Percentiles rank a stretch among this genome's conserved stretches.
Conservation (phyloP, 1,140 invertebrate genomes). For the Lithobius niger region DNA sequence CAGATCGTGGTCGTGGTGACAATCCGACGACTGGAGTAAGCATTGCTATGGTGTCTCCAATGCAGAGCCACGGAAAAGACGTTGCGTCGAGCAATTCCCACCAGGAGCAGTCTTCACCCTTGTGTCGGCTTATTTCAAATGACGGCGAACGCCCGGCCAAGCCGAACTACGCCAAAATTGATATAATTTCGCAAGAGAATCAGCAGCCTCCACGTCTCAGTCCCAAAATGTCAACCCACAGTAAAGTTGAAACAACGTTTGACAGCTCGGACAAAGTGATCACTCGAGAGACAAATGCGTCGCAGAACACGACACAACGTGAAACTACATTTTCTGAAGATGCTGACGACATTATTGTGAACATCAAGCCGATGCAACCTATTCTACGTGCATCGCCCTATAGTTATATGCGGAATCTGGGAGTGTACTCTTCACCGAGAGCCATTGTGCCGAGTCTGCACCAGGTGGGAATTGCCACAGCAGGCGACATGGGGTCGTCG, state of each 20-base stretch:
- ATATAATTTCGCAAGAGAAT: not conserved
- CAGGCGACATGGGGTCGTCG: too few relatives aligned
- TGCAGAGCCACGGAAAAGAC: slow-evolving; percentile 30
- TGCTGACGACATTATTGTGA: slow-evolving; percentile 62
- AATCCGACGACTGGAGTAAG: slow-evolving; percentile 29
- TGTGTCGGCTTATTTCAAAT: not conserved
- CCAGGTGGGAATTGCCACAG: slow-evolving; percentile 3
- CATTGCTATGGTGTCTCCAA: slow-evolving; percentile 60
- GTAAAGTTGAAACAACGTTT: slow-evolving; percentile 33
- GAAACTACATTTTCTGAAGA: slow-evolving; percentile 39
- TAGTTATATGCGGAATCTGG: slow-evolving; percentile 46
- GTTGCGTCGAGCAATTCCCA: slow-evolving; percentile 7
- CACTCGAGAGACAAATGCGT: slow-evolving; percentile 25
- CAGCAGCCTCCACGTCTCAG: not conserved
- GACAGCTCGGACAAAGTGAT: slow-evolving; percentile 25
- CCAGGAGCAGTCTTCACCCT: slow-evolving; percentile 17
- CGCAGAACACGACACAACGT: slow-evolving; percentile 22
- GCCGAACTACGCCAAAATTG: not conserved
- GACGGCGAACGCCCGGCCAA: not conserved
- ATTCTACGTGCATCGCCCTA: slow-evolving; percentile 44
- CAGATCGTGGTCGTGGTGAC: not conserved
- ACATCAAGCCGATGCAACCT: slow-evolving; percentile 84
- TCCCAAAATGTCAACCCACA: slow-evolving; percentile 22
- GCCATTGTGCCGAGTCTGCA: slow-evolving; percentile 18
- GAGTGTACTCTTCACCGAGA: slow-evolving; percentile 16